Conservation (phyloP, 2,797 vertebrate species). For the Denticeps clupeoides region DNA sequence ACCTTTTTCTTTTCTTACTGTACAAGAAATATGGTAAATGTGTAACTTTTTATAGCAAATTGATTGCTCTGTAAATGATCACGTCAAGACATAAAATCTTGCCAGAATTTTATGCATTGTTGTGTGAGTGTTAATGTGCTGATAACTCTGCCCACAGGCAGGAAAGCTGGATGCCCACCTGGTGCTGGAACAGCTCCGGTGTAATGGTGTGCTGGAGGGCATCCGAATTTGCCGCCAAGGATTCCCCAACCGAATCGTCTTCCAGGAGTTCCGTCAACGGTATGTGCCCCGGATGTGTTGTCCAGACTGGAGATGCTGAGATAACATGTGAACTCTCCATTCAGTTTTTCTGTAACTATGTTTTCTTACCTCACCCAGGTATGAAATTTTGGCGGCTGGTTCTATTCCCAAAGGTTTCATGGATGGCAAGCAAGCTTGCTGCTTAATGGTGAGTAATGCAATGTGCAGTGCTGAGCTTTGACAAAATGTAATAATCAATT, state of each 20-base stretch:
- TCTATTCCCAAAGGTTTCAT: slow-evolving; percentile 95
- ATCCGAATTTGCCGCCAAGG: slow-evolving; percentile 93
- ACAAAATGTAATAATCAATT: too few species aligned
- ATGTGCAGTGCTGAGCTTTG: too few species aligned
- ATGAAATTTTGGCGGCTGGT: slow-evolving; percentile 85
- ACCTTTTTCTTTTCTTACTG: too few species aligned
- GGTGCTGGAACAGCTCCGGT: slow-evolving; percentile 89
- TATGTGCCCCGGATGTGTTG: slow-evolving; percentile 41
- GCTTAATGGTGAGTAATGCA: slow-evolving; percentile 74
- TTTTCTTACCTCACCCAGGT: slow-evolving; percentile 57
- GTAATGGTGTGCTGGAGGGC: slow-evolving; percentile 90
- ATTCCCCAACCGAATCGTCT: slow-evolving; percentile 91
- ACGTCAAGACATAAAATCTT: too few species aligned
- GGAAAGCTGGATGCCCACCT: slow-evolving; percentile 86
- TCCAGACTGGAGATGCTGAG: too few species aligned
- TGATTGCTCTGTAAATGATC: too few species aligned
- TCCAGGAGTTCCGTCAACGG: slow-evolving; percentile 95
- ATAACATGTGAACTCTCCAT: neutral
- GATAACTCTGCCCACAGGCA: slow-evolving; percentile 48
- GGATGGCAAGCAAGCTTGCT: slow-evolving; percentile 96
- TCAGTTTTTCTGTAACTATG: slow-evolving; percentile 2
- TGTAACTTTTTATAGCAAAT: too few species aligned
- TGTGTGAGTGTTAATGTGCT: too few species aligned
- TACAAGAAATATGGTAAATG: too few species aligned
- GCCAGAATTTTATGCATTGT: too few species aligned